Evolutionary conservation across 1,140 invertebrate species (phyloP).

Genomic region (Berghia stephanieae): DNA sequence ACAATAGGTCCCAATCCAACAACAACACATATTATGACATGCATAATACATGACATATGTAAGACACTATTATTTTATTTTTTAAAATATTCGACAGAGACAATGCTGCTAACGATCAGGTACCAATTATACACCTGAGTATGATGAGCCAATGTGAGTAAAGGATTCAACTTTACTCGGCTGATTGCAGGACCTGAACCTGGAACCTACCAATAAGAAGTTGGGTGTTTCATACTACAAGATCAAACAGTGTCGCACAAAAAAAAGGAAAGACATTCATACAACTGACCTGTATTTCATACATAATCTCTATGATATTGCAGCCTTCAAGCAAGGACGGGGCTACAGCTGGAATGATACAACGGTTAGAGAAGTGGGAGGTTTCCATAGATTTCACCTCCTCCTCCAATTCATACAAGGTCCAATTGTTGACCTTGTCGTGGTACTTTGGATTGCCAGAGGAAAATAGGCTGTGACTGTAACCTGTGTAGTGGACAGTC

Average conservation of each 20-base stretch:
- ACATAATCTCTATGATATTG: constrained; percentile 92
- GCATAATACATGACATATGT: not conserved
- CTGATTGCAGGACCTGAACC: not conserved
- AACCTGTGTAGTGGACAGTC: constrained; percentile 52
- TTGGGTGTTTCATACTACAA: too few species aligned
- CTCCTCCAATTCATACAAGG: constrained; percentile 35
- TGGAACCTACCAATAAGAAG: not conserved
- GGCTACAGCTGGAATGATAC: constrained; percentile 85
- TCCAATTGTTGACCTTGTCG: constrained; percentile 46
- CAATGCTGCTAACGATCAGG: too few species aligned
- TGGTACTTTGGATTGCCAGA: constrained; percentile 53
- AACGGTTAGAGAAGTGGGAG: constrained; percentile 38
- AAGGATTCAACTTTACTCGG: not conserved
- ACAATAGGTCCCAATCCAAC: too few species aligned
- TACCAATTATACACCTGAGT: too few species aligned
- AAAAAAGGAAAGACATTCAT: not conserved
- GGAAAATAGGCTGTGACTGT: constrained; percentile 51
- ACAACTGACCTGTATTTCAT: constrained; percentile 89
- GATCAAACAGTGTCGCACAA: not conserved
- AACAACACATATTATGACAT: not conserved
- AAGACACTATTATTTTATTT: not conserved
- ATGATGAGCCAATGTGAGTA: too few species aligned
- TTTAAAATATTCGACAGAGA: constrained; percentile 2
- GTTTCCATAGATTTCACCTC: constrained; percentile 32
- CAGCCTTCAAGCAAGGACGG: constrained; percentile 95